Conservation (phyloP, 2,797 vertebrate species). For the Moxostoma hubbsi region DNA sequence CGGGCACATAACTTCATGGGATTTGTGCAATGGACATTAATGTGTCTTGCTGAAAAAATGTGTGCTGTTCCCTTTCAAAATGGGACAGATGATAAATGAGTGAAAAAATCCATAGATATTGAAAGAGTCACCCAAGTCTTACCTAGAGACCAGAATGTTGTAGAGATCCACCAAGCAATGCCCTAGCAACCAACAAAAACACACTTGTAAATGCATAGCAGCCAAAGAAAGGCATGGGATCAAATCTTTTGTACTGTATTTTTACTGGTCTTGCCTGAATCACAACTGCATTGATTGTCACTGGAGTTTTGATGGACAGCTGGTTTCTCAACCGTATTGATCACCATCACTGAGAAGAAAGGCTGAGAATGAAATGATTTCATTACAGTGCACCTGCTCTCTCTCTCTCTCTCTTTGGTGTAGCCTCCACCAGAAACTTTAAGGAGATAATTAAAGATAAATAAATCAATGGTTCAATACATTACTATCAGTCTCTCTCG, state of each 20-base stretch:
- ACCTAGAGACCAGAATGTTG: too few relatives aligned
- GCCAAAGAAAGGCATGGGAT: slow-evolving; percentile 48
- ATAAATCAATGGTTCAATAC: slow-evolving; percentile 74
- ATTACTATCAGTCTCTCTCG: slow-evolving; percentile 58
- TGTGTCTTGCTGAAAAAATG: too few relatives aligned
- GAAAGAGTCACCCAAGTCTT: too few relatives aligned
- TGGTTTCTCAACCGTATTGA: slow-evolving; percentile 53
- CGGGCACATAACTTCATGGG: too few relatives aligned
- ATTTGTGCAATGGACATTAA: too few relatives aligned
- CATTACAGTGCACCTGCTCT: slow-evolving; percentile 43
- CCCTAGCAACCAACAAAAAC: background rate
- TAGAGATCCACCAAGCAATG: background rate
- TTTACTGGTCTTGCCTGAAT: slow-evolving; percentile 72
- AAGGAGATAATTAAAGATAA: slow-evolving; percentile 74
- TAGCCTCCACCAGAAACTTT: slow-evolving; percentile 57
- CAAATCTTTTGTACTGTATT: slow-evolving; percentile 65
- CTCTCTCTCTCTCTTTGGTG: slow-evolving; percentile 20
- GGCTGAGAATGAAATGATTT: slow-evolving; percentile 40
- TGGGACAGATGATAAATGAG: too few relatives aligned
- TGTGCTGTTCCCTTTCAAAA: too few relatives aligned
- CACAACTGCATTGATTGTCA: slow-evolving; percentile 57
- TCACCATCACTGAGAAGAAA: slow-evolving; percentile 50
- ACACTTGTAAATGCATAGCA: background rate
- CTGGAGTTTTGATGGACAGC: slow-evolving; percentile 62
- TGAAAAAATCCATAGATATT: too few relatives aligned